These are phyloP conservation scores for Emys orbicularis DNA, from an alignment of 2,797 vertebrate genomes.

Conservation along the genomic window DNA sequence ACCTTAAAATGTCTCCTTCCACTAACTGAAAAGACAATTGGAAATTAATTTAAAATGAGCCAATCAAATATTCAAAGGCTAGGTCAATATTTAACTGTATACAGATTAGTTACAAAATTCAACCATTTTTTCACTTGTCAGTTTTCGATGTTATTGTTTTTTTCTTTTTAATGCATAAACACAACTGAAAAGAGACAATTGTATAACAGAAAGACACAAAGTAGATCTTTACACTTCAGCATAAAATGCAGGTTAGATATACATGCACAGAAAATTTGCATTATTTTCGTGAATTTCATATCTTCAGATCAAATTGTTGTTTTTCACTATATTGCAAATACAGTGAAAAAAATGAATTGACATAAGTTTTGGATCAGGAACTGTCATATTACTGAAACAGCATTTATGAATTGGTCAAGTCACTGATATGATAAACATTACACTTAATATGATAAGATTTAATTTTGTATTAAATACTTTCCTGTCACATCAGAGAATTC, in stretches of 20 bases:
- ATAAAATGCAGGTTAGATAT: slow-evolving; percentile 20
- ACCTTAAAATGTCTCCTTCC: not conserved
- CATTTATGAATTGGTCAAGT: slow-evolving; percentile 55
- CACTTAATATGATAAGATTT: slow-evolving; percentile 52
- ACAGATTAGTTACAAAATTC: not conserved
- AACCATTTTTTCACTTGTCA: not conserved
- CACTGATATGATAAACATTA: slow-evolving; percentile 57
- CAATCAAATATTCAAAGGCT: not conserved
- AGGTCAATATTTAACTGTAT: not conserved
- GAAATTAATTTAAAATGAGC: not conserved
- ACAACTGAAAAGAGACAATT: not conserved
- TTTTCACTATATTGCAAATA: slow-evolving; percentile 34
- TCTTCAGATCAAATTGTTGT: slow-evolving; percentile 29
- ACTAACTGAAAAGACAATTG: not conserved
- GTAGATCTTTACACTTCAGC: not conserved
- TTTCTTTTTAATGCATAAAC: not conserved
- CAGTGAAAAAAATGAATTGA: slow-evolving; percentile 33
- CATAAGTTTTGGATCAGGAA: slow-evolving; percentile 45
- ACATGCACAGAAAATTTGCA: slow-evolving; percentile 4
- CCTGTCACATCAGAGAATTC: slow-evolving; percentile 23
- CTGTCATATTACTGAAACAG: slow-evolving; percentile 50
- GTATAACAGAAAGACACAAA: not conserved
- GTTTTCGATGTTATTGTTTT: not conserved
- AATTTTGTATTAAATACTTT: slow-evolving; percentile 28
- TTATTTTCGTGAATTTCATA: slow-evolving; percentile 39